phyloP scores from a whole-genome alignment of 2,888 invertebrate species.

The Lissocephala sabroskyi region DNA sequence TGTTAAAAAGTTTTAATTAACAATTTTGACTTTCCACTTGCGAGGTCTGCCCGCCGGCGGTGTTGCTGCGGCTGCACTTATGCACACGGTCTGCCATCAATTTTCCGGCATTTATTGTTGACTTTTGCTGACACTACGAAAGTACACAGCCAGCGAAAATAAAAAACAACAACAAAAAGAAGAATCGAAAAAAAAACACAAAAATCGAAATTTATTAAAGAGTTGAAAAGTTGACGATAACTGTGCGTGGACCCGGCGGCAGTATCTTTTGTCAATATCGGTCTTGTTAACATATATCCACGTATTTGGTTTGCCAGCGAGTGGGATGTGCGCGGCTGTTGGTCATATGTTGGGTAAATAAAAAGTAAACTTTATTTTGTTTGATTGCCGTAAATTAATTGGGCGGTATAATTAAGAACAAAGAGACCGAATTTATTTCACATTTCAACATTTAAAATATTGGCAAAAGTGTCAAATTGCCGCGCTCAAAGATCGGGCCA shows the following conservation, averaged over 20 bases:
- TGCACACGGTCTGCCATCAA: constrained; percentile 2
- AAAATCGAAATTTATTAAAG: background rate
- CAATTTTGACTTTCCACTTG: constrained; percentile 59
- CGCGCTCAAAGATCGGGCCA: no score
- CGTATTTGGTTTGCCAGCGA: constrained; percentile 1
- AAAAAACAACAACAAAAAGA: constrained; percentile 5
- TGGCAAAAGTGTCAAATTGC: no score
- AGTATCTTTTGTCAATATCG: background rate
- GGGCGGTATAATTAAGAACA: no score
- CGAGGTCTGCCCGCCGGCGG: constrained; percentile 14
- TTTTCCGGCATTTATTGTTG: constrained; percentile 37
- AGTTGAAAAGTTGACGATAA: background rate
- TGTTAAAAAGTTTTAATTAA: constrained; percentile 63
- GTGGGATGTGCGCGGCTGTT: no score
- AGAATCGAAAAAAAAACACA: background rate
- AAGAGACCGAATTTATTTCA: no score
- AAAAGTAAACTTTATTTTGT: no score
- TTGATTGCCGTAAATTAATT: no score
- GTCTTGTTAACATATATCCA: background rate
- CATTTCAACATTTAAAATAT: no score
- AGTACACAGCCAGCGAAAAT: constrained; percentile 31
- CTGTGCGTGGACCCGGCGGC: background rate
- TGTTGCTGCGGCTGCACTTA: constrained; percentile 6
- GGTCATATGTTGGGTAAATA: no score
- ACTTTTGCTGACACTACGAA: constrained; percentile 52